These are phyloP conservation scores for Atherinomorus stipes DNA, from an alignment of 2,113 vertebrate genomes.

Conservation along the genomic window DNA sequence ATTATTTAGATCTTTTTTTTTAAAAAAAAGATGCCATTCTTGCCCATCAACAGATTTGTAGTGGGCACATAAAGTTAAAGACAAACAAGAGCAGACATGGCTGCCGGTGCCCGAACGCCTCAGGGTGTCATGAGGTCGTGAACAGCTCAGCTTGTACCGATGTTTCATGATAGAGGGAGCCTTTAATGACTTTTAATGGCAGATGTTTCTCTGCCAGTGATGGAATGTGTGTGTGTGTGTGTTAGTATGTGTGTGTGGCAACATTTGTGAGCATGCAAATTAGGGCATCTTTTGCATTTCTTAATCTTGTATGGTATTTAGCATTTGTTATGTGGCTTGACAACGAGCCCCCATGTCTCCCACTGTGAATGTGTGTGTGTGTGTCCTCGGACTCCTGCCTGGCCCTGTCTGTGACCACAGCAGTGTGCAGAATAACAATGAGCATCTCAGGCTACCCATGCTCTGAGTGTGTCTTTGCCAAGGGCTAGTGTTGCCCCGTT, in stretches of 20 bases:
- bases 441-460: conserved; percentile 59
- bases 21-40: background rate
- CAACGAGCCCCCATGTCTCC: background rate
- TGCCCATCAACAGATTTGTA: background rate
- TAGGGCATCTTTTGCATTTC: conserved; percentile 54
- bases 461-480: conserved; percentile 42
- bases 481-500: conserved; percentile 52
- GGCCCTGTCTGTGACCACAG: conserved; percentile 73
- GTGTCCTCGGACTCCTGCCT: conserved; percentile 44
- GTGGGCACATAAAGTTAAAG: background rate
- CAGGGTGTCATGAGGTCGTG: too few relatives aligned
- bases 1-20: too few relatives aligned
- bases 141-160: too few relatives aligned
- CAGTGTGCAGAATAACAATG: conserved; percentile 81
- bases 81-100: background rate
- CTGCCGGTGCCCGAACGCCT: background rate
- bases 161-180: too few relatives aligned
- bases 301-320: conserved; percentile 67
- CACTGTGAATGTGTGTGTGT: conserved; percentile 37
- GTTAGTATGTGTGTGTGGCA: conserved; percentile 8
- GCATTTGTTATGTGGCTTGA: conserved; percentile 65
- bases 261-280: conserved; percentile 57
- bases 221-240: conserved; percentile 60
- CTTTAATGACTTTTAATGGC: conserved; percentile 9
- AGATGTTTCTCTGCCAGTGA: conserved; percentile 63